These are phyloP conservation scores for Uria aalge DNA, from an alignment of 2,113 vertebrate genomes.

Conservation along the genomic window DNA sequence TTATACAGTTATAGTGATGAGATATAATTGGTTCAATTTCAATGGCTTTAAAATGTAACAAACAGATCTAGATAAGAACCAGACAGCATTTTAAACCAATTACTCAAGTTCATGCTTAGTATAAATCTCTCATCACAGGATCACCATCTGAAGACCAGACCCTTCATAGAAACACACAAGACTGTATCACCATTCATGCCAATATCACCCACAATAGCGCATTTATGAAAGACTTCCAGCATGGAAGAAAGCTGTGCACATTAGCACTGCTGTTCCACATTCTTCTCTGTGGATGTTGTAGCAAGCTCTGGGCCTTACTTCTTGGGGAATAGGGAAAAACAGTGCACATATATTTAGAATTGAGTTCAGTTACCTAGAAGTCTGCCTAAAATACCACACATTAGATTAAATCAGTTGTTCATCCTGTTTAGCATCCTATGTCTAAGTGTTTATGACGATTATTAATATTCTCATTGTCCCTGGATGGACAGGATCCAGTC, in stretches of 20 bases:
- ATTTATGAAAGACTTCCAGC: background rate
- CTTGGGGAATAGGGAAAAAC: background rate
- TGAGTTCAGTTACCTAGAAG: background rate
- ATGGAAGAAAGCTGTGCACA: background rate
- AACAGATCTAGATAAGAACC: conserved; percentile 24
- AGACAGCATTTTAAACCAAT: conserved; percentile 47
- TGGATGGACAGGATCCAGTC: background rate
- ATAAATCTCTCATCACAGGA: background rate
- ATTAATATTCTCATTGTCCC: background rate
- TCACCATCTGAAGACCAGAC: background rate
- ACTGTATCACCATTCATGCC: background rate
- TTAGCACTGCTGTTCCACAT: background rate
- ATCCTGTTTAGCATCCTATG: background rate
- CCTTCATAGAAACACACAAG: background rate
- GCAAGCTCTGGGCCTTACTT: background rate
- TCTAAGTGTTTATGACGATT: background rate
- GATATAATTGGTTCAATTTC: conserved; percentile 12
- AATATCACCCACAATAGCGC: background rate
- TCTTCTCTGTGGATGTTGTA: background rate
- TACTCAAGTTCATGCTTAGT: background rate
- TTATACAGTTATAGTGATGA: background rate
- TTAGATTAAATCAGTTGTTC: background rate
- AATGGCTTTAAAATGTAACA: conserved; percentile 28
- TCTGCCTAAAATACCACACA: background rate
- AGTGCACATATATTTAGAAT: background rate